phyloP scores from a whole-genome alignment of 2,888 invertebrate species.

The Gisinianus flammeolus region DNA sequence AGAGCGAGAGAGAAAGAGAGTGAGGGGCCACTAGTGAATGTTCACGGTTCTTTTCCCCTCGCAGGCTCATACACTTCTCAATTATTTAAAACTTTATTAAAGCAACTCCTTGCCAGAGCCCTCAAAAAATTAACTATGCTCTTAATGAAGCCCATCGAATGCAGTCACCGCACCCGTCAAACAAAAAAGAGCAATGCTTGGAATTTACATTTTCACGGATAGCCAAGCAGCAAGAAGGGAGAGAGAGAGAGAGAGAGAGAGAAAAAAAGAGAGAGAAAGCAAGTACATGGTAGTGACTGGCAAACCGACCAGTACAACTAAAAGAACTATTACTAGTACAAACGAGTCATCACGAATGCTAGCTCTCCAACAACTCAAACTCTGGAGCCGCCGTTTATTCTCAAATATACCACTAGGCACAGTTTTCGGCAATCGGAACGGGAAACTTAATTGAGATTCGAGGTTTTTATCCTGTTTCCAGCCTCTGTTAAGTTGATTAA shows the following conservation, averaged over 20 bases:
- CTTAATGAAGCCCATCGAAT: slow-evolving; percentile 48
- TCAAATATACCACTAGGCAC: slow-evolving; percentile 7
- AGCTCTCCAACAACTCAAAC: neutral
- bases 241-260: neutral
- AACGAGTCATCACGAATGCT: neutral
- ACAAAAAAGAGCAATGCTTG: slow-evolving; percentile 43
- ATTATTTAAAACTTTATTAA: slow-evolving; percentile 55
- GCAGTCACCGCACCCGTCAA: slow-evolving; percentile 50
- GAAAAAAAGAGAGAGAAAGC: neutral
- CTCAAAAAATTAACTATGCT: slow-evolving; percentile 46
- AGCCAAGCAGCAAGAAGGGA: neutral
- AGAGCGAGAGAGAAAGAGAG: too few species aligned
- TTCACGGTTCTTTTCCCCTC: slow-evolving; percentile 42
- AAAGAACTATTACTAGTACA: neutral
- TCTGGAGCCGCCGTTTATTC: neutral
- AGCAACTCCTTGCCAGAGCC: slow-evolving; percentile 45
- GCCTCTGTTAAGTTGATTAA: slow-evolving; percentile 48
- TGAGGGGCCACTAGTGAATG: too few species aligned
- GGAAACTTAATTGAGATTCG: slow-evolving; percentile 51
- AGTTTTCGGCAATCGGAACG: slow-evolving; percentile 39
- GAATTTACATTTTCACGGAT: slow-evolving; percentile 26
- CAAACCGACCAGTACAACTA: neutral
- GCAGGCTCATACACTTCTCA: slow-evolving; percentile 49
- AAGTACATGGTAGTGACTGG: neutral
- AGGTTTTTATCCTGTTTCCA: slow-evolving; percentile 48